Evolutionary conservation across 2,888 invertebrate species (phyloP), one percentile per base, ranked within the genome.

Genomic region (Watsonalla binaria): DNA sequence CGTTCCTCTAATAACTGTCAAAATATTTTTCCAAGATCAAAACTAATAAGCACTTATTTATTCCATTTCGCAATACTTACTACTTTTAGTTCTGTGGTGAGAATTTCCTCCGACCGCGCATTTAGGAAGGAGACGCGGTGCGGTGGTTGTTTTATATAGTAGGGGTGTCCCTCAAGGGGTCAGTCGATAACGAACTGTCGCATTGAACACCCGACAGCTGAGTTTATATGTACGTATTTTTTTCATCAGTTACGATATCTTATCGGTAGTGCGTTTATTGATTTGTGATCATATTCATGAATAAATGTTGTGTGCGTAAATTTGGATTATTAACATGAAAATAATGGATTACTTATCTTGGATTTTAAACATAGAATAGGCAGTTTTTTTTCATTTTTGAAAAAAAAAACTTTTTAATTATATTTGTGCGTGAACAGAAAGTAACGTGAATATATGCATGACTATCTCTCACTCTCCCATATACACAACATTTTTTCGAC

Each of bases 111-210:
- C 9, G 49, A 14, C 11, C 37, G 6, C 8, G 54, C 7, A 52
- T 61, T 57, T 63, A 5, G 76, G 80, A 76, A 79, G 82, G 72
- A 72, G 78, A 68, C 62, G 67, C 47, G 53, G 59, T 33, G 47
- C 24, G 48, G n/a, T 45, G 42, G 56, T 52, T 54, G 63, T 80
- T 75, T 82, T 82, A 83, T 78, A 86, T 68, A 74, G 77, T 74
- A 73, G 74, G 76, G 80, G 72, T 74, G 59, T 60, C 55, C 74
- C 62, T 51, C 34, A 58, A 56, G 56, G 59, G 66, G 68, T 78
- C 77, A 86, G 84, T 86, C 58, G 65, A 69, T 66, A 58, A 58
- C 64, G 63, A 72, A 73, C 82, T 64, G 72, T 76, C 76, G 78
- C 57, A 63, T 58, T 64, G 65, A 70, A 61, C 70, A 72, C 69